Evolutionary conservation across 2,797 vertebrate genomes (phyloP).

Genomic region (Alcedo atthis): DNA sequence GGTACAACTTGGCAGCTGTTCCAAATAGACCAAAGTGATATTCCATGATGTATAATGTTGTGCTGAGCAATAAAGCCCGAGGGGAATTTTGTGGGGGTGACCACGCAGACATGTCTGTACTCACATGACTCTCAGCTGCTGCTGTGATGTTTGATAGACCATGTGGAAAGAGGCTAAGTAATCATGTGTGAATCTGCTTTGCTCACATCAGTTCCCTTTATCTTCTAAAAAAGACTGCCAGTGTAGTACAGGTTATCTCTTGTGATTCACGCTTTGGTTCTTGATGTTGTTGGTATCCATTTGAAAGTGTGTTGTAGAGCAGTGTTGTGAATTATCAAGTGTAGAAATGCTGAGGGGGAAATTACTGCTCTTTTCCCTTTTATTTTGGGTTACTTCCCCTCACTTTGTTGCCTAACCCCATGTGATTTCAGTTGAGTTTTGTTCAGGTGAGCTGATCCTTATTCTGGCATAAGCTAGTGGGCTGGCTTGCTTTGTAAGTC

Average conservation of each 20-base stretch:
- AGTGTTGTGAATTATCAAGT: not conserved
- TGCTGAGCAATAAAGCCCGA: not conserved
- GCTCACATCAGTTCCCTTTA: not conserved
- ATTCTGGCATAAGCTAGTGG: not conserved
- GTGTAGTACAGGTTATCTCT: not conserved
- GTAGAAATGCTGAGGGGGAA: not conserved
- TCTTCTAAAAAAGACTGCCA: not conserved
- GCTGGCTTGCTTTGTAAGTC: not conserved
- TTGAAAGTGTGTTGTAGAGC: not conserved
- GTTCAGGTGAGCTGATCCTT: not conserved
- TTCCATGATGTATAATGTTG: accelerated
- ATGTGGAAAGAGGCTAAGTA: not conserved
- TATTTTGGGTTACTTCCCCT: accelerated
- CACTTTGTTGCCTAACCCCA: not conserved
- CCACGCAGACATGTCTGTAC: accelerated
- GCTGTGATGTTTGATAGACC: not conserved
- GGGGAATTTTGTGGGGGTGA: accelerated
- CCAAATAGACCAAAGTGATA: not conserved
- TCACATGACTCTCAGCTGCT: not conserved
- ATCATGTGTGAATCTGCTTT: not conserved
- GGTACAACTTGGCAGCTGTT: not conserved
- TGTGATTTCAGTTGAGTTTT: not conserved
- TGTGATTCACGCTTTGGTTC: not conserved
- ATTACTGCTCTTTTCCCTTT: not conserved
- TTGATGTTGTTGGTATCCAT: not conserved